Evolutionary conservation across 2,888 invertebrate species (phyloP).

Genomic region (Aphrophora alni): DNA sequence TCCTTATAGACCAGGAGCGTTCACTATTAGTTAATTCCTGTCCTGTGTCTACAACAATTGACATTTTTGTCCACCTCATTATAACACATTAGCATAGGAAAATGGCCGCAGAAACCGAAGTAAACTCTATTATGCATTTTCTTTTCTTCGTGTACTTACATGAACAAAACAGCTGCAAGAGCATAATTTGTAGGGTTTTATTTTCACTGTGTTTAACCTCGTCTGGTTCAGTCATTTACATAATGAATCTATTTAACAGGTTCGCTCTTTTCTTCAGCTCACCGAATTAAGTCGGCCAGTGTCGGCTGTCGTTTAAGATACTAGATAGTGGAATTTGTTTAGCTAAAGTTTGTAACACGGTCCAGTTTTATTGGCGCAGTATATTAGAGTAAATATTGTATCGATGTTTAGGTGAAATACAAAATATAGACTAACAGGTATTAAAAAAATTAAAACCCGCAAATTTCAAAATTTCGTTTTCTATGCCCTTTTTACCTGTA

Average conservation of each 20-base stretch:
- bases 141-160: background rate
- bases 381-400: too few species aligned
- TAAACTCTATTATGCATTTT: background rate
- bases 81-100: slow-evolving; percentile 6
- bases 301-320: too few species aligned
- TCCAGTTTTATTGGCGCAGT: too few species aligned
- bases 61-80: slow-evolving; percentile 3
- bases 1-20: background rate
- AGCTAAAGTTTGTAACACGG: too few species aligned
- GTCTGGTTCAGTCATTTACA: background rate
- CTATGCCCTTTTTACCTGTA: too few species aligned
- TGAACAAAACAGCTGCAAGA: background rate
- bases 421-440: too few species aligned
- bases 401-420: too few species aligned
- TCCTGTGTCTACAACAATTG: slow-evolving; percentile 2
- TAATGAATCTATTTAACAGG: slow-evolving; percentile 9
- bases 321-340: too few species aligned
- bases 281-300: too few species aligned
- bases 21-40: background rate
- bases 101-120: background rate
- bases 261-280: background rate
- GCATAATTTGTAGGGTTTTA: background rate
- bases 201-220: background rate
- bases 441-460: too few species aligned
- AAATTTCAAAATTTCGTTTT: too few species aligned